A percentile compares a stretch with the other conserved stretches of the same genome.
phyloP scores from a whole-genome alignment of 2,797 vertebrate species.

The Coluber constrictor region DNA sequence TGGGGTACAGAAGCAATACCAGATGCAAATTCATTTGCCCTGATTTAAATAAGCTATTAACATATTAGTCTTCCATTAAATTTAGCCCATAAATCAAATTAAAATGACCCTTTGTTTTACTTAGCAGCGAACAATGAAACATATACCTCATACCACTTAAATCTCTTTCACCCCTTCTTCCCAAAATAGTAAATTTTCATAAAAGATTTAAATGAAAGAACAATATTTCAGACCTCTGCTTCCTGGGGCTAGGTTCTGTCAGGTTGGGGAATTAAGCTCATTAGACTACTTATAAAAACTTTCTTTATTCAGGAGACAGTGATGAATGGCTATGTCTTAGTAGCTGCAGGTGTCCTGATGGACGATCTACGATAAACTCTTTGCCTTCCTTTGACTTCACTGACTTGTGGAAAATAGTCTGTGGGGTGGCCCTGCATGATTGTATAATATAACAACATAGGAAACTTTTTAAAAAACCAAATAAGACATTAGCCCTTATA shows the following conservation, averaged over 20 bases:
- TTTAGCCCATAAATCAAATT: conserved; percentile 6
- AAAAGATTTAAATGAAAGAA: conserved; percentile 34
- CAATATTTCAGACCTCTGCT: conserved; percentile 33
- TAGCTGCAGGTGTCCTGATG: conserved; percentile 33
- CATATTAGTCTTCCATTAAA: conserved; percentile 23
- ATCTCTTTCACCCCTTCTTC: conserved; percentile 17
- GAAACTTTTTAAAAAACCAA: not conserved
- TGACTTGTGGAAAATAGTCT: conserved; percentile 1
- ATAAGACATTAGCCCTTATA: not conserved
- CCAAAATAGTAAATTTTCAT: conserved; percentile 30
- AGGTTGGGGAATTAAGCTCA: conserved; percentile 53
- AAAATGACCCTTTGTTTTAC: conserved; percentile 49
- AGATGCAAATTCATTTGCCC: conserved; percentile 40
- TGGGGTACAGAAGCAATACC: conserved; percentile 29
- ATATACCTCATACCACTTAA: not conserved
- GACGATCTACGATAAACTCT: conserved; percentile 19
- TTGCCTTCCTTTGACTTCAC: conserved; percentile 3
- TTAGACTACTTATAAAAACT: conserved; percentile 44
- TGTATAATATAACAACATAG: not conserved
- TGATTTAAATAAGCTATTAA: conserved; percentile 47
- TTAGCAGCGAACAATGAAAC: conserved; percentile 27
- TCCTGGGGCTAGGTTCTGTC: conserved; percentile 29
- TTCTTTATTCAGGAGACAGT: conserved; percentile 38
- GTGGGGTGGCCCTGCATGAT: not conserved
- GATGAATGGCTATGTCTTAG: conserved; percentile 10